A percentile compares a stretch with the other conserved stretches of the same genome.
Evolutionary conservation across 2,113 vertebrate species (phyloP).

Genomic region (Tragelaphus buxtoni): DNA sequence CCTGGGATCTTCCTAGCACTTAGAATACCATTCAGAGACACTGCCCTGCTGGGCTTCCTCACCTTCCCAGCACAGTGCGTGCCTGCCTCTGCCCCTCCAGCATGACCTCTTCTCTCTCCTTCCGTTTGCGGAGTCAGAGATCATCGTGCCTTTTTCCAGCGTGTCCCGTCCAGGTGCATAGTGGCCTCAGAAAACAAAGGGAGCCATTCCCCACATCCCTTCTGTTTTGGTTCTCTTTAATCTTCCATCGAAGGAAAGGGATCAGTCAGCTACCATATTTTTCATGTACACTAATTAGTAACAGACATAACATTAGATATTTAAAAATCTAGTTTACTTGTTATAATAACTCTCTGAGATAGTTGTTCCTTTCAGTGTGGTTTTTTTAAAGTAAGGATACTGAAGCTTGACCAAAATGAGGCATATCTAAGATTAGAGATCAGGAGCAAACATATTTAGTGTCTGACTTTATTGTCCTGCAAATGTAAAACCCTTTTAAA

Average conservation of each 20-base stretch:
- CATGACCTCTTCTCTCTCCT: background rate
- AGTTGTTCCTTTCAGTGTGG: background rate
- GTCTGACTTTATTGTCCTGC: conserved; percentile 10
- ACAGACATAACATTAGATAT: background rate
- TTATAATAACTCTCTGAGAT: background rate
- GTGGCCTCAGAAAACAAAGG: background rate
- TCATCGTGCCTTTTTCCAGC: background rate
- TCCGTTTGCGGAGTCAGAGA: background rate
- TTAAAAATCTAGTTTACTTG: background rate
- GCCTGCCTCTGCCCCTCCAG: background rate
- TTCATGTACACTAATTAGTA: background rate
- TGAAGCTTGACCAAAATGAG: background rate
- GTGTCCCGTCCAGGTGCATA: background rate
- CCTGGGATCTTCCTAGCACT: background rate
- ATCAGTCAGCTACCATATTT: conserved; percentile 28
- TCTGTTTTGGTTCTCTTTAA: background rate
- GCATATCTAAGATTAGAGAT: conserved; percentile 15
- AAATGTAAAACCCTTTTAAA: conserved; percentile 17
- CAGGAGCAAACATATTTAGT: background rate
- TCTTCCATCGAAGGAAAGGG: background rate
- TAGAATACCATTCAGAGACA: background rate
- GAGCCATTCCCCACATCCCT: background rate
- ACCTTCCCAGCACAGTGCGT: background rate
- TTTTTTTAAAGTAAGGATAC: conserved; percentile 33
- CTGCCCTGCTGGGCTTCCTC: background rate